Conservation (phyloP, 2,888 invertebrate genomes). For the Sinodicranocentrus sp. region DNA sequence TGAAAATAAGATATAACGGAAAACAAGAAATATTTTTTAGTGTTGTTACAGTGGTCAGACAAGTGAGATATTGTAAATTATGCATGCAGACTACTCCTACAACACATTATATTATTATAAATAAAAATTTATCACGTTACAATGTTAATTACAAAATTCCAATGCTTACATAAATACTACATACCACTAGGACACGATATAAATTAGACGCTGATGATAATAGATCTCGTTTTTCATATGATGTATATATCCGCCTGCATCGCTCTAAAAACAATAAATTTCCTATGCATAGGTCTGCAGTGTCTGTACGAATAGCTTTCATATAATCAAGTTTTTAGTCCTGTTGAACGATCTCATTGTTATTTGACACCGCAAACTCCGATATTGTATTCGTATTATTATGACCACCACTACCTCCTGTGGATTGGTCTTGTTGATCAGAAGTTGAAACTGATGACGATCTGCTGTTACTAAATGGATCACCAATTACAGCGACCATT, state of each 20-base stretch:
- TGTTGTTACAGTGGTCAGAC: background rate
- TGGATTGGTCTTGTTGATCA: background rate
- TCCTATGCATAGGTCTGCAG: no score
- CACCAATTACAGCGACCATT: background rate
- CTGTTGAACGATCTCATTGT: background rate
- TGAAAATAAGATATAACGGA: background rate
- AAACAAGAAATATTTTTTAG: background rate
- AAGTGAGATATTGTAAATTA: background rate
- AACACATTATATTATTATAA: background rate
- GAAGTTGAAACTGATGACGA: background rate
- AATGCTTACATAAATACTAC: background rate
- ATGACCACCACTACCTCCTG: background rate
- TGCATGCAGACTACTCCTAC: background rate
- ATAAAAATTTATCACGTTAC: background rate
- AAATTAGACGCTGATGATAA: no score
- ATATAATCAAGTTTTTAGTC: background rate
- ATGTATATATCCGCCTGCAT: no score
- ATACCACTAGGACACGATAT: no score
- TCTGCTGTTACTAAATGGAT: background rate
- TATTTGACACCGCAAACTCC: background rate
- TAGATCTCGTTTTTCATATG: no score
- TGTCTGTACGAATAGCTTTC: no score
- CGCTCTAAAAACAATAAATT: no score
- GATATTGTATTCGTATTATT: background rate
- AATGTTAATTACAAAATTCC: background rate